These are phyloP conservation scores for Trachurus trachurus DNA, from an alignment of 2,797 vertebrate genomes.

Conservation along the genomic window DNA sequence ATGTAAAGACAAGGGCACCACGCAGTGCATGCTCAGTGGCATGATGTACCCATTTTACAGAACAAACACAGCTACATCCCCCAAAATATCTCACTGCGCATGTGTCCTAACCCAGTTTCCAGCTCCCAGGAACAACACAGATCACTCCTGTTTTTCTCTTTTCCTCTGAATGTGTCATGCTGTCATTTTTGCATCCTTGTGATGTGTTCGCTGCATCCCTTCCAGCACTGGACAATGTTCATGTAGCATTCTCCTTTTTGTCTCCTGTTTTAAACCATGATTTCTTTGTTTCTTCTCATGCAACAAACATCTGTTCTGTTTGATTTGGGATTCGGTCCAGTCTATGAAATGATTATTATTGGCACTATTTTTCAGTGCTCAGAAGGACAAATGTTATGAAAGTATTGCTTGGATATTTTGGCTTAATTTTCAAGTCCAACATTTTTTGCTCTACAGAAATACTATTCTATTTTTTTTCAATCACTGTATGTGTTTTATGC, in stretches of 20 bases:
- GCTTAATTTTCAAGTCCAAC: neutral
- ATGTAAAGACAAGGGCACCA: slow-evolving; percentile 28
- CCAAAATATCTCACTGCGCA: slow-evolving; percentile 36
- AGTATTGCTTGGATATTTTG: neutral
- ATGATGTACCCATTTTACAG: slow-evolving; percentile 31
- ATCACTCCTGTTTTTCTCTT: slow-evolving; percentile 17
- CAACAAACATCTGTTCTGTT: neutral
- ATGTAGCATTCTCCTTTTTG: neutral
- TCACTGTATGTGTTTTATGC: neutral
- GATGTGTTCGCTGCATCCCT: slow-evolving; percentile 25
- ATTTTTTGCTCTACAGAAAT: neutral
- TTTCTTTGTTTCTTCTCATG: neutral
- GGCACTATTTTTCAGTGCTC: neutral
- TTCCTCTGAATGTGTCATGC: slow-evolving; percentile 28
- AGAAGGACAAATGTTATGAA: neutral
- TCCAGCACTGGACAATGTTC: slow-evolving; percentile 3
- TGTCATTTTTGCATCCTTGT: slow-evolving; percentile 16
- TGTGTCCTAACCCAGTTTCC: slow-evolving; percentile 48
- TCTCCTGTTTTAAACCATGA: neutral
- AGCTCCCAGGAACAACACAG: slow-evolving; percentile 18
- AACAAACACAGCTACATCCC: slow-evolving; percentile 8
- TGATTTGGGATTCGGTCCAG: neutral
- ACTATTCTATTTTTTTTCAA: too few species aligned
- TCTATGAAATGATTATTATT: slow-evolving; percentile 1
- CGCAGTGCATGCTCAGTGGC: slow-evolving; percentile 20